phyloP scores from a whole-genome alignment of 2,888 invertebrate species.

The Parelbella ahira region DNA sequence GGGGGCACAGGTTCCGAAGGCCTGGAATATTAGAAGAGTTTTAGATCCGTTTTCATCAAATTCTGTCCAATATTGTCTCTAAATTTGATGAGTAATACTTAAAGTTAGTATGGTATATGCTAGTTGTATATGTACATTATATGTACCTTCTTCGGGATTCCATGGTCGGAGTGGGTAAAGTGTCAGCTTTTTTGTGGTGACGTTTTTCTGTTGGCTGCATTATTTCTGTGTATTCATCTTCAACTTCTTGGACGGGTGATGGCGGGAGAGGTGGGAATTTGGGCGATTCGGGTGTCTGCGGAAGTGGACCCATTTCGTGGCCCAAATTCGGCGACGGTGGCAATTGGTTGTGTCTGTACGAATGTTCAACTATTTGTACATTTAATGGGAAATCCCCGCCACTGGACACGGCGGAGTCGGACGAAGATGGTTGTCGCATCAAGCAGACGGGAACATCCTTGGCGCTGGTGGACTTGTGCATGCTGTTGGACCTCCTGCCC shows the following conservation, averaged over 20 bases:
- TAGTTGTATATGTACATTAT: no score
- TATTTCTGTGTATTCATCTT: slow-evolving; percentile 87
- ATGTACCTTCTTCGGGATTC: slow-evolving; percentile 71
- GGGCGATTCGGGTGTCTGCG: slow-evolving; percentile 74
- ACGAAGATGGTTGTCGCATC: slow-evolving; percentile 74
- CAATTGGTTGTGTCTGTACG: slow-evolving; percentile 66
- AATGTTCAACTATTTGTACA: slow-evolving; percentile 84
- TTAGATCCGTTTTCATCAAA: background rate
- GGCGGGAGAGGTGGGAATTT: slow-evolving; percentile 89
- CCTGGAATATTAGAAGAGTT: slow-evolving; percentile 40
- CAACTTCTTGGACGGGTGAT: slow-evolving; percentile 90
- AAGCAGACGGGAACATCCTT: slow-evolving; percentile 84
- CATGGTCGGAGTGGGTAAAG: slow-evolving; percentile 75
- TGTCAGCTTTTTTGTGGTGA: slow-evolving; percentile 74
- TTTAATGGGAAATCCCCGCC: slow-evolving; percentile 82
- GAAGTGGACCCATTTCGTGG: slow-evolving; percentile 71
- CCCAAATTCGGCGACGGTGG: slow-evolving; percentile 63
- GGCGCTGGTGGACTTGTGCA: slow-evolving; percentile 87
- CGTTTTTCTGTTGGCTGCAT: slow-evolving; percentile 75
- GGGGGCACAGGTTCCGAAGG: slow-evolving; percentile 82
- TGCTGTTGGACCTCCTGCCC: slow-evolving; percentile 80
- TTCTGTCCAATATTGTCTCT: no score
- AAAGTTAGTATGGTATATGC: no score
- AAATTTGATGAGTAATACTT: no score
- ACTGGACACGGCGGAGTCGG: slow-evolving; percentile 75